These are phyloP conservation scores for Hedya salicella DNA, from an alignment of 2,888 invertebrate genomes.

Conservation along the genomic window DNA sequence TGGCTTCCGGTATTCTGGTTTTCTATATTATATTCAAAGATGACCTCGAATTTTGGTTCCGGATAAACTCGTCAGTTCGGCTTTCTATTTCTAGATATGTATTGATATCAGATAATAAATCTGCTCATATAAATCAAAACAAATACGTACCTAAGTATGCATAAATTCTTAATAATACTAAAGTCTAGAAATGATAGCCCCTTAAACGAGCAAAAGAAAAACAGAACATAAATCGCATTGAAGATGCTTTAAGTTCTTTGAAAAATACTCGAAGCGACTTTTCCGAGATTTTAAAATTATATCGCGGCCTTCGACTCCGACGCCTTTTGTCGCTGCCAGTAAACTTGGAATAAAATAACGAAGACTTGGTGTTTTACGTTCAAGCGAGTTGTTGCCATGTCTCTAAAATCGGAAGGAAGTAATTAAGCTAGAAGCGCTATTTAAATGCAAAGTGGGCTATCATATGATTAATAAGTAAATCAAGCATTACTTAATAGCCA, in stretches of 20 bases:
- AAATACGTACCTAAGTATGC: too few relatives aligned
- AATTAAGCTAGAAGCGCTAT: slow-evolving; percentile 30
- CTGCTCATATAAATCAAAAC: not conserved
- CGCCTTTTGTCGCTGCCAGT: not conserved
- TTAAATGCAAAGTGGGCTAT: slow-evolving; percentile 26
- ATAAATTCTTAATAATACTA: too few relatives aligned
- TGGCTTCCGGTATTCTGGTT: slow-evolving; percentile 66
- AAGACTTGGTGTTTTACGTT: not conserved
- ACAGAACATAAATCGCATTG: not conserved
- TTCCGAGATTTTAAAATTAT: slow-evolving; percentile 3
- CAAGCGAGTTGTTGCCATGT: not conserved
- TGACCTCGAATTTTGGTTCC: slow-evolving; percentile 58
- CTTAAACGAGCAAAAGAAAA: not conserved
- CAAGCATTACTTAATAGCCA: slow-evolving; percentile 14
- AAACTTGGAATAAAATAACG: slow-evolving; percentile 6
- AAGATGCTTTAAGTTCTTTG: not conserved
- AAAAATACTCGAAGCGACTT: not conserved
- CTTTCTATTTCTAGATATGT: slow-evolving; percentile 47
- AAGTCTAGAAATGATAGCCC: not conserved
- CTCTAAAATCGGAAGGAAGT: slow-evolving; percentile 18
- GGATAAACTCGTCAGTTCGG: slow-evolving; percentile 45
- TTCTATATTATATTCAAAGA: slow-evolving; percentile 58
- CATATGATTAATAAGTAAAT: slow-evolving; percentile 10
- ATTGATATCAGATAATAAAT: slow-evolving; percentile 6
- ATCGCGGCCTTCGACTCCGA: not conserved